Percentiles rank a stretch among this genome's conserved stretches.
These are phyloP conservation scores for Ia io DNA, from an alignment of 2,113 vertebrate species.

Conservation along the genomic window DNA sequence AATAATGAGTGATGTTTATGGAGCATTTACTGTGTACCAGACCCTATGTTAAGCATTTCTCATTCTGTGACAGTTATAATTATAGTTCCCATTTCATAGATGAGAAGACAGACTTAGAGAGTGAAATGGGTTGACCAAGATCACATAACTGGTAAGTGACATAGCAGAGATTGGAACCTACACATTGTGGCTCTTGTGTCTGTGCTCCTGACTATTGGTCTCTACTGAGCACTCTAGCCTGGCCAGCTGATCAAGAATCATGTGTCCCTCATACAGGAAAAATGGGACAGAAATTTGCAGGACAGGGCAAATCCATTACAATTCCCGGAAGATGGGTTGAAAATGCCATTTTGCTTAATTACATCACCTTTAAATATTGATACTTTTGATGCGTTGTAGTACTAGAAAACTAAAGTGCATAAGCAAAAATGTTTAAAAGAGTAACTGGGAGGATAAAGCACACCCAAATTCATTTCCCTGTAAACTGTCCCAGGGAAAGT, in stretches of 20 bases:
- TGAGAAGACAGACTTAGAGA: neutral
- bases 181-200: neutral
- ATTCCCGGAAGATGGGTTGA: neutral
- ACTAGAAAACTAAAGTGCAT: slow-evolving; percentile 14
- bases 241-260: neutral
- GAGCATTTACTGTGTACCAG: neutral
- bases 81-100: neutral
- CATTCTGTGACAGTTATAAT: neutral
- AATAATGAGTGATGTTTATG: neutral
- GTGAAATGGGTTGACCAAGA: neutral
- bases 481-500: neutral
- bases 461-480: slow-evolving; percentile 27
- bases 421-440: neutral
- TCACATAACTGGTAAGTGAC: neutral
- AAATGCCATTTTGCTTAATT: slow-evolving; percentile 27
- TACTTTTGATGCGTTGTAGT: neutral
- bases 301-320: neutral
- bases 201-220: neutral
- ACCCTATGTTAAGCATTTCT: neutral
- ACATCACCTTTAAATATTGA: neutral
- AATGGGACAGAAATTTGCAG: neutral
- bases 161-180: neutral
- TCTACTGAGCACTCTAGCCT: neutral
- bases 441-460: neutral
- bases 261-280: neutral